A percentile compares a stretch with the other conserved stretches of the same genome.
Evolutionary conservation across 2,113 vertebrate genomes (phyloP).

Genomic region (Austrofundulus limnaeus): DNA sequence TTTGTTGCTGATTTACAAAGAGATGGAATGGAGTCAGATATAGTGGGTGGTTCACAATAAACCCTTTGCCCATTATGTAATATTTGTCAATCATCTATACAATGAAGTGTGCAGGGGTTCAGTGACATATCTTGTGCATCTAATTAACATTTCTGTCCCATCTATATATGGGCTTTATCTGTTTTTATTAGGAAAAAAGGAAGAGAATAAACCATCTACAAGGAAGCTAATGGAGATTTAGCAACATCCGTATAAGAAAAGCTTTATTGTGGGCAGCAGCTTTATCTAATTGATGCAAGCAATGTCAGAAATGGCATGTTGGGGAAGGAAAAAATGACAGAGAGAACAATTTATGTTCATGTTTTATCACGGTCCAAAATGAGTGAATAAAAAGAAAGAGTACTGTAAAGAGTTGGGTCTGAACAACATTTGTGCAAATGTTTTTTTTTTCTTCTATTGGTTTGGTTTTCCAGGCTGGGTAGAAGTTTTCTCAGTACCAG

Average conservation of each 20-base stretch:
- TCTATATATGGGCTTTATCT: constrained; percentile 42
- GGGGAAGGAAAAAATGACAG: constrained; percentile 36
- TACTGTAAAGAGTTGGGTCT: no score
- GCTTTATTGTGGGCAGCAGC: constrained; percentile 66
- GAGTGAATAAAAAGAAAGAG: no score
- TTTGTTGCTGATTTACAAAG: constrained; percentile 83
- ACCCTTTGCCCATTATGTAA: constrained; percentile 35
- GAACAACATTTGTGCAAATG: no score
- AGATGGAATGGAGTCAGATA: constrained; percentile 74
- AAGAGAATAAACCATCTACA: constrained; percentile 45
- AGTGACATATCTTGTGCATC: background rate
- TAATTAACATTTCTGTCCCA: constrained; percentile 64
- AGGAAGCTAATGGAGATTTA: constrained; percentile 75
- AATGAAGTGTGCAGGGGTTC: constrained; percentile 26
- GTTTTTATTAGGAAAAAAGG: constrained; percentile 34
- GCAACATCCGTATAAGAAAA: constrained; percentile 93
- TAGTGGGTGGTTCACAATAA: background rate
- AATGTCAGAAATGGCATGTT: constrained; percentile 42
- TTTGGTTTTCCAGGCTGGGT: no score
- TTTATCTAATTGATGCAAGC: constrained; percentile 78
- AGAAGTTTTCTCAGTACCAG: no score
- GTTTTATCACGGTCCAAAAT: constrained; percentile 29
- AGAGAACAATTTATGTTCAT: background rate
- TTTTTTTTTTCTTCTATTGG: no score
- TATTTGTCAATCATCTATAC: constrained; percentile 42